phyloP scores from a whole-genome alignment of 2,888 invertebrate species.

The Drosophila pullipes region DNA sequence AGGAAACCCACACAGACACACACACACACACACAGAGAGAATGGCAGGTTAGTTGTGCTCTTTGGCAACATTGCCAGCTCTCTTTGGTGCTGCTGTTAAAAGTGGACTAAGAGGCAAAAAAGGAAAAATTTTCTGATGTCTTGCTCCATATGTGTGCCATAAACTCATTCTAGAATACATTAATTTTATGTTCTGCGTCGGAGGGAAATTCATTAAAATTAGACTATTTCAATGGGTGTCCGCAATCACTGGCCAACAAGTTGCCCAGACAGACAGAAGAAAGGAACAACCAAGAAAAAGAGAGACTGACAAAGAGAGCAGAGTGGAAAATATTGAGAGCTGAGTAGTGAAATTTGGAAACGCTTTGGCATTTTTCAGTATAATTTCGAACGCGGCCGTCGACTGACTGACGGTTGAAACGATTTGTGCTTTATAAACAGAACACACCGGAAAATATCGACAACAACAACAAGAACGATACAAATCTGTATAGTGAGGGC shows the following conservation, averaged over 20 bases:
- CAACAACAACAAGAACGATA: slow-evolving; percentile 3
- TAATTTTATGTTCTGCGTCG: slow-evolving; percentile 27
- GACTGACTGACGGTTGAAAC: slow-evolving; percentile 57
- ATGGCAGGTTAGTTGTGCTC: slow-evolving; percentile 30
- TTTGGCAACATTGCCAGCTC: slow-evolving; percentile 44
- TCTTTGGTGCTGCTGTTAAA: slow-evolving; percentile 58
- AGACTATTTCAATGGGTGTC: slow-evolving; percentile 64
- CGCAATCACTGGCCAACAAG: slow-evolving; percentile 44
- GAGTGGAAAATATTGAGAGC: slow-evolving; percentile 33
- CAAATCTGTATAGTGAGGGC: slow-evolving; percentile 28
- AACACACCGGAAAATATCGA: slow-evolving; percentile 58
- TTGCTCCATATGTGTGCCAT: slow-evolving; percentile 43
- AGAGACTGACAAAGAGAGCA: slow-evolving; percentile 32
- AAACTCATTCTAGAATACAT: slow-evolving; percentile 42
- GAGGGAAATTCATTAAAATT: slow-evolving; percentile 72
- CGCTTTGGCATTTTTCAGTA: slow-evolving; percentile 72
- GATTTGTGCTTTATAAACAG: slow-evolving; percentile 36
- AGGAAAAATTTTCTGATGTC: slow-evolving; percentile 13
- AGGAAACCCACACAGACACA: slow-evolving; percentile 1
- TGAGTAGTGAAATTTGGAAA: slow-evolving; percentile 77
- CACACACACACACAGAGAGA: slow-evolving; percentile 3
- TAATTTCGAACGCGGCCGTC: slow-evolving; percentile 70
- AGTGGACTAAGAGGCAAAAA: slow-evolving; percentile 48
- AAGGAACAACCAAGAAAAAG: slow-evolving; percentile 23
- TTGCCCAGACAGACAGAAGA: slow-evolving; percentile 23